phyloP scores from a whole-genome alignment of 2,797 vertebrate genomes.

The Aselliscus stoliczkanus region DNA sequence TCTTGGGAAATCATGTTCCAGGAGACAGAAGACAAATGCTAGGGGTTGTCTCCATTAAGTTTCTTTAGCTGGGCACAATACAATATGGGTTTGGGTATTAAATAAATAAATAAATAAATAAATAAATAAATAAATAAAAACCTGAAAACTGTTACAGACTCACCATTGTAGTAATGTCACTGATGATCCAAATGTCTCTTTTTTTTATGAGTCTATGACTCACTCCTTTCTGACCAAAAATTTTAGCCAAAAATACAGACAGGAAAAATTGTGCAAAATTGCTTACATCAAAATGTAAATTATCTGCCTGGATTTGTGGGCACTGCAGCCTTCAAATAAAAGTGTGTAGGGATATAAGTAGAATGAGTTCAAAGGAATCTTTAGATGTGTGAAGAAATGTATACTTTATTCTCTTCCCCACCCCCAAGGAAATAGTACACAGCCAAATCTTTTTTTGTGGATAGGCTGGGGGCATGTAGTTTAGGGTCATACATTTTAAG shows the following conservation, averaged over 20 bases:
- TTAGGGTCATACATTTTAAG: not conserved
- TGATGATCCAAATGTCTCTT: not conserved
- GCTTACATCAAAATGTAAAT: conserved; percentile 59
- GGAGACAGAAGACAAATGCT: not conserved
- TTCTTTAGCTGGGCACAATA: not conserved
- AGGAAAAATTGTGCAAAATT: conserved; percentile 46
- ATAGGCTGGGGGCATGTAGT: not conserved
- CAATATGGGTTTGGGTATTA: not conserved
- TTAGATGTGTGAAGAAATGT: conserved; percentile 64
- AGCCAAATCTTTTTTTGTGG: conserved; percentile 34
- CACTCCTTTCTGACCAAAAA: conserved; percentile 24
- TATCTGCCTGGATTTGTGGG: conserved; percentile 58
- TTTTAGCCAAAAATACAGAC: conserved; percentile 29
- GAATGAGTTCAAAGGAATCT: conserved; percentile 54
- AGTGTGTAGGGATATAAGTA: conserved; percentile 43
- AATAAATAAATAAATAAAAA: not conserved
- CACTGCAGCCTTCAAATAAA: conserved; percentile 50
- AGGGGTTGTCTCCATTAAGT: not conserved
- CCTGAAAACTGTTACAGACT: not conserved
- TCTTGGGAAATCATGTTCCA: not conserved
- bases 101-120: not conserved
- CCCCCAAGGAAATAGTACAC: conserved; percentile 45
- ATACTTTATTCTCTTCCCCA: not conserved
- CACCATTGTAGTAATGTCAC: not conserved
- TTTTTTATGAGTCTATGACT: conserved; percentile 16